Conservation (phyloP, 2,113 vertebrate species). For the Ameiurus melas region DNA sequence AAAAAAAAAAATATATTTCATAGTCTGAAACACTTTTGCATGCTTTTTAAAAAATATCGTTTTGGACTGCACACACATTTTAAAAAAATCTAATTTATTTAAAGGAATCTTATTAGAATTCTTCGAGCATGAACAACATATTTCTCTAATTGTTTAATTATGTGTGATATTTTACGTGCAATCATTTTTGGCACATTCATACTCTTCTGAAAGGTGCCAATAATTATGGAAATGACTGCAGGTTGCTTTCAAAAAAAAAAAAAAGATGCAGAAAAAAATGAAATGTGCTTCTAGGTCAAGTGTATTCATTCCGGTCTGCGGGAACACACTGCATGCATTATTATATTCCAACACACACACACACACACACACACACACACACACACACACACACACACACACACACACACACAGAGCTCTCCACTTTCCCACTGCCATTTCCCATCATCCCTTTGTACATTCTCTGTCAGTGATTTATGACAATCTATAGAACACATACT, state of each 20-base stretch:
- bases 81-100: background rate
- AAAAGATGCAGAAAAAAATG: background rate
- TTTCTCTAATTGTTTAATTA: background rate
- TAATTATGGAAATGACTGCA: background rate
- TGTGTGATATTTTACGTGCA: background rate
- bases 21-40: no score
- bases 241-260: background rate
- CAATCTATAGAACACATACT: background rate
- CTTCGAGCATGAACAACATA: background rate
- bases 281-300: slow-evolving; percentile 19
- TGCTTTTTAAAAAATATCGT: no score
- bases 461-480: background rate
- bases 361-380: slow-evolving; percentile 13
- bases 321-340: slow-evolving; percentile 19
- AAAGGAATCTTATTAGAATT: background rate
- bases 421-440: background rate
- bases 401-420: background rate
- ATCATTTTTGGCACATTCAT: background rate
- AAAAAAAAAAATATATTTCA: no score
- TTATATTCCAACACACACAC: slow-evolving; percentile 27
- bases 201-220: background rate
- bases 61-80: background rate
- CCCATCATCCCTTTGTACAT: background rate
- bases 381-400: slow-evolving; percentile 15
- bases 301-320: slow-evolving; percentile 9